These are phyloP conservation scores for Blera fallax DNA, from an alignment of 2,888 invertebrate species.

Conservation along the genomic window DNA sequence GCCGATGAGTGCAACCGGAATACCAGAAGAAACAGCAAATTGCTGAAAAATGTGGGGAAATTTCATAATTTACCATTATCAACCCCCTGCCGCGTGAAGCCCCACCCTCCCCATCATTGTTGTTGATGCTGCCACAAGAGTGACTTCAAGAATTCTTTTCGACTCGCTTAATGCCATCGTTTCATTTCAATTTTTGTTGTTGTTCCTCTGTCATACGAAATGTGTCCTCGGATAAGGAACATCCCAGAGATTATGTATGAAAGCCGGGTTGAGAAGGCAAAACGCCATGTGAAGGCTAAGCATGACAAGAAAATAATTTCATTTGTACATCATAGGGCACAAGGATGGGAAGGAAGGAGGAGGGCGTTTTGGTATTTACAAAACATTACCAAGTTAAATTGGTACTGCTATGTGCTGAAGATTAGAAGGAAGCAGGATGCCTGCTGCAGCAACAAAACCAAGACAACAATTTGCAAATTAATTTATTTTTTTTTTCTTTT, in stretches of 20 bases:
- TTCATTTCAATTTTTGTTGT: conserved; percentile 14
- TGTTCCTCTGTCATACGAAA: background rate
- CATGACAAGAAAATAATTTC: conserved; percentile 47
- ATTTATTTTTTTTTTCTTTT: too few relatives aligned
- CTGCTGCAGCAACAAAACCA: background rate
- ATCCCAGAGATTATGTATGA: background rate
- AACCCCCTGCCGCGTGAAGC: background rate
- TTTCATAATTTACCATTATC: conserved; percentile 38
- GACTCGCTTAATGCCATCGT: background rate
- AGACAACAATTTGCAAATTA: conserved; percentile 39
- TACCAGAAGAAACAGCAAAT: conserved; percentile 49
- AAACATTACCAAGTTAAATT: conserved; percentile 47
- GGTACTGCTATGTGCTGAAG: background rate
- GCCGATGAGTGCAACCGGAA: conserved; percentile 47
- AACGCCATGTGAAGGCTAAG: conserved; percentile 24
- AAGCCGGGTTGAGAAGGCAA: background rate
- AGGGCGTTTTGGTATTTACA: conserved; percentile 40
- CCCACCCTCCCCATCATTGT: background rate
- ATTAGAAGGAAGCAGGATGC: background rate
- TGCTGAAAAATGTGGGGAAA: conserved; percentile 60
- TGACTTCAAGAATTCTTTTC: background rate
- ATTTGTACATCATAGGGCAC: conserved; percentile 15
- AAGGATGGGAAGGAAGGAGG: background rate
- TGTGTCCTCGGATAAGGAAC: conserved; percentile 1
- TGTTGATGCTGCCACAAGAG: conserved; percentile 1